Evolutionary conservation across 2,888 invertebrate genomes (phyloP), one percentile per base, ranked within the genome.

Genomic region (Trypoxylon attenuatum): DNA sequence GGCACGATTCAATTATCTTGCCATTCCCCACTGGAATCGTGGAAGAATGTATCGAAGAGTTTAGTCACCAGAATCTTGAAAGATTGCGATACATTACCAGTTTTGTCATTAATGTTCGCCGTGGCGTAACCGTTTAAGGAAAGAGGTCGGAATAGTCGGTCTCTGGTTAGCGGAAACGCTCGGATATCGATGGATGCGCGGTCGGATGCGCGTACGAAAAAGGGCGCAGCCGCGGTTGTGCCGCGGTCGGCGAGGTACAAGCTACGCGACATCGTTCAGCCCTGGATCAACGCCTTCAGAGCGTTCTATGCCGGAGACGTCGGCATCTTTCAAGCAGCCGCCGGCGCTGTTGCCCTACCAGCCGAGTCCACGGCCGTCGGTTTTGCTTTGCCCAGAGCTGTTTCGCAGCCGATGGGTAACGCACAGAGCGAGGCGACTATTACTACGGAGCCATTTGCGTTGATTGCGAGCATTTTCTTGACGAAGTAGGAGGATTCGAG

Each of bases 381-480:
- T 42, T 15, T 39, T 52, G 55, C 5, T 13, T 51, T 13, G 29
- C 61, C 22, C 62, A 10, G 4, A 19, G n/a, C 21, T 0, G 43
- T 16, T 19, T 5, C 45, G 23, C 25, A 16, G 2, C 13, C 67
- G 51, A 87, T 87, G 87, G 87, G 87, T 22, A 87, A 87, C 67
- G 73, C 86, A 42, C 87, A 87, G 68, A 84, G 84, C 64, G 87
- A 86, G 38, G 80, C 76, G n/a, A n/a, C n/a, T n/a, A n/a, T n/a
- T n/a, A n/a, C n/a, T n/a, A n/a, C n/a, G n/a, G n/a, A n/a, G n/a
- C n/a, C n/a, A n/a, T n/a, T n/a, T n/a, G n/a, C n/a, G n/a, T n/a
- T n/a, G n/a, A n/a, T n/a, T n/a, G n/a, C n/a, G n/a, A n/a, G n/a
- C n/a, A n/a, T n/a, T n/a, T n/a, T n/a, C n/a, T n/a, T n/a, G n/a